Base-by-base conservation (phyloP, 1,140 invertebrate species). In the Pygmarrhopalites habei region DNA sequence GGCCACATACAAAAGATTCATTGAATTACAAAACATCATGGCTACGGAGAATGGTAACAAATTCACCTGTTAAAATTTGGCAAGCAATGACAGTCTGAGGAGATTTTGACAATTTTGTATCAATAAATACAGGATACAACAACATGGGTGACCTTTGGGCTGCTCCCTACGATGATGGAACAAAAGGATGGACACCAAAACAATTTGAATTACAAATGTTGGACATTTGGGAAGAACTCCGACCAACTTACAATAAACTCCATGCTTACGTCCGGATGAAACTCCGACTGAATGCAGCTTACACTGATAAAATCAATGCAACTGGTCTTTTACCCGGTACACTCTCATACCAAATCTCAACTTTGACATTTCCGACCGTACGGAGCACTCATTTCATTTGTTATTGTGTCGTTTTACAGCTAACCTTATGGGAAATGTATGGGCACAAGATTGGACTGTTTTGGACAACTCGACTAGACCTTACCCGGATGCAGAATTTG, bases 251-350 rank as follows among this genome's bases (percentile, higher is more conserved):
- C 72, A 73, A 86, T 56, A 83, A 94, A 74, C 73, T 96, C 0
- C 92, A 96, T 69, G 86, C 89, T 0, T 95, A 92, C 72, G 88
- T 93, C 0, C 80, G 91, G 28, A 79, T 81, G 56, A 82, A 86
- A 63, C 76, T 96, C 14, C 76, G 82, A 12, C n/a, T 43, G 19
- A n/a, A 47, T 25, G 7, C 44, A 14, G 17, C 28, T 7, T 64
- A 64, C 21, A 17, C n/a, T 3, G 26, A 51, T 15, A 64, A 64
- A 14, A 49, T 64, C n/a, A 35, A 58, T 1, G 51, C 44, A 21
- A 14, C 2, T 41, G 55, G 55, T 23, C 52, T 21, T n/a, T 21
- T 64, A 21, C 62, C 62, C 3, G 47, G n/a, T n/a, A n/a, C n/a
- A n/a, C n/a, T n/a, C n/a, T n/a, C n/a, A n/a, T n/a, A n/a, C n/a